Conservation (phyloP, 2,888 invertebrate genomes). For the Thumatha senex region DNA sequence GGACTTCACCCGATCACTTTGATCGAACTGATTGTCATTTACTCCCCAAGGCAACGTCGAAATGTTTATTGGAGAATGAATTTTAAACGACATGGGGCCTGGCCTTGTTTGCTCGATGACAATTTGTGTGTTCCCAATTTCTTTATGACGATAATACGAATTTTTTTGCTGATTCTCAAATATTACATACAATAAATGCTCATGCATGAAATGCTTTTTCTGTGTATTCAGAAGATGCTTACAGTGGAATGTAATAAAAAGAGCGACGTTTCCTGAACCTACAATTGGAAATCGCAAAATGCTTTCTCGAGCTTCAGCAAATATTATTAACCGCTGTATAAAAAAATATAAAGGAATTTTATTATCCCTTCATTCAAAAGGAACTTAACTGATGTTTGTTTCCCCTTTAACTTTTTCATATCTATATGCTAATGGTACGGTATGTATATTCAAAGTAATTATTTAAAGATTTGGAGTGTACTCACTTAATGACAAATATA, state of each 20-base stretch:
- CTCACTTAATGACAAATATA: no score
- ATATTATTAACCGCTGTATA: slow-evolving; percentile 52
- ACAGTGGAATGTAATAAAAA: slow-evolving; percentile 66
- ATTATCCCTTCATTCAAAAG: slow-evolving; percentile 37
- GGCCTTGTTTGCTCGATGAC: slow-evolving; percentile 50
- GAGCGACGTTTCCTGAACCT: slow-evolving; percentile 53
- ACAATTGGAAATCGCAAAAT: slow-evolving; percentile 70
- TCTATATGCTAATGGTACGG: slow-evolving; percentile 23
- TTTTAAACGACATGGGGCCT: slow-evolving; percentile 18
- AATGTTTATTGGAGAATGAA: slow-evolving; percentile 40
- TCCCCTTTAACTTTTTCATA: slow-evolving; percentile 27
- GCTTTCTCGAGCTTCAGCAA: slow-evolving; percentile 48
- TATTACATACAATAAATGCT: slow-evolving; percentile 58
- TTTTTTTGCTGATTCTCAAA: slow-evolving; percentile 52
- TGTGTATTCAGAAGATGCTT: slow-evolving; percentile 46
- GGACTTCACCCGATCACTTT: slow-evolving; percentile 31
- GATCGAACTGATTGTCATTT: slow-evolving; percentile 45
- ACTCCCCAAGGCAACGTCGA: slow-evolving; percentile 35
- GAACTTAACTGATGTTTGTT: slow-evolving; percentile 35
- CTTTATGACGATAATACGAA: slow-evolving; percentile 40
- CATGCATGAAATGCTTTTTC: slow-evolving; percentile 38
- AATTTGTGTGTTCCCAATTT: slow-evolving; percentile 38
- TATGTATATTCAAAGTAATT: slow-evolving; percentile 26
- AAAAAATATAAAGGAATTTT: slow-evolving; percentile 54
- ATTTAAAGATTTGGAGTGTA: slow-evolving; percentile 22